phyloP scores from a whole-genome alignment of 2,113 vertebrate species.

The Scomber colias region DNA sequence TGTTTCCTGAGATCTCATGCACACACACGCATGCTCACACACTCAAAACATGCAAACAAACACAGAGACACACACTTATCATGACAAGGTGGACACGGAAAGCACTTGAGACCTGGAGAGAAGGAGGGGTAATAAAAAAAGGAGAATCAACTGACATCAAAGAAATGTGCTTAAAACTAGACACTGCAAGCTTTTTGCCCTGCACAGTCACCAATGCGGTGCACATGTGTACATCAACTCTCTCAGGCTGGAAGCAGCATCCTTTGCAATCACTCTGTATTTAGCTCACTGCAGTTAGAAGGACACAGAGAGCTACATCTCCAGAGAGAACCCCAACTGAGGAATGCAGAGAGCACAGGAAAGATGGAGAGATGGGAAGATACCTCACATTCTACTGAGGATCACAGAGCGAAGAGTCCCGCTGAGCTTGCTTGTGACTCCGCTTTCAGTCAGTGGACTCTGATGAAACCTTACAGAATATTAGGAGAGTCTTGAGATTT shows the following conservation, averaged over 20 bases:
- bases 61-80: conserved; percentile 36
- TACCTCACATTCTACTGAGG: conserved; percentile 50
- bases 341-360: conserved; percentile 55
- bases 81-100: conserved; percentile 57
- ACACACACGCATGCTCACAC: conserved; percentile 67
- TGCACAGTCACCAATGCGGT: conserved; percentile 56
- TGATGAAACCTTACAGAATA: conserved; percentile 66
- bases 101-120: conserved; percentile 59
- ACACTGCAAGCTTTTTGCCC: conserved; percentile 72
- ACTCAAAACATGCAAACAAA: conserved; percentile 67
- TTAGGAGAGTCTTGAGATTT: conserved; percentile 65
- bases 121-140: conserved; percentile 38
- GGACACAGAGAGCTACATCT: conserved; percentile 59
- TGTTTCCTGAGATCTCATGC: conserved; percentile 74
- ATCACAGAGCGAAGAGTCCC: conserved; percentile 54
- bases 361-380: conserved; percentile 50
- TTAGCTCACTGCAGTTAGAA: conserved; percentile 64
- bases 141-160: conserved; percentile 47
- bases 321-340: conserved; percentile 53
- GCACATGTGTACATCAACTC: conserved; percentile 63
- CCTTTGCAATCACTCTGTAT: conserved; percentile 63
- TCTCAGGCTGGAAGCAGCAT: conserved; percentile 74
- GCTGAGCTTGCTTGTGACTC: conserved; percentile 54
- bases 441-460: conserved; percentile 58
- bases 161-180: conserved; percentile 60